Percentiles rank a stretch among this genome's conserved stretches.
phyloP scores from a whole-genome alignment of 2,888 invertebrate species.

The Sphaerophoria taeniata region DNA sequence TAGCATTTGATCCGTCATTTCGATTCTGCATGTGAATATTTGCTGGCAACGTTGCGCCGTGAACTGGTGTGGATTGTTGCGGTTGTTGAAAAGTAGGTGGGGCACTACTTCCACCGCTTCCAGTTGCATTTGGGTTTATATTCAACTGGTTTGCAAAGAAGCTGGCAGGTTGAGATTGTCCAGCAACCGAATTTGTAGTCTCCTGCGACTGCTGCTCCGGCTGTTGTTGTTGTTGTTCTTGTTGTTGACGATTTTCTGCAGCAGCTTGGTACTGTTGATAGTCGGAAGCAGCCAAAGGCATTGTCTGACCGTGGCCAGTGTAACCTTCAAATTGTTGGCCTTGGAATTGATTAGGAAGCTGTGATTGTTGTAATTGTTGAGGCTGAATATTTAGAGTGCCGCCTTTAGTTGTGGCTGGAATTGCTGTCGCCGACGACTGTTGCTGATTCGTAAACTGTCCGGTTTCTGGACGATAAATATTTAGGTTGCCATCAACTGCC shows the following conservation, averaged over 20 bases:
- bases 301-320: constrained; percentile 61
- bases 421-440: constrained; percentile 14
- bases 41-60: constrained; percentile 78
- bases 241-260: background rate
- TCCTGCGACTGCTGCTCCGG: constrained; percentile 52
- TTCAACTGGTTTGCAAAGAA: constrained; percentile 58
- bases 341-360: constrained; percentile 75
- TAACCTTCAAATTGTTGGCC: constrained; percentile 53
- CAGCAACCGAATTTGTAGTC: constrained; percentile 53
- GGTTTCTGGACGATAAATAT: constrained; percentile 75
- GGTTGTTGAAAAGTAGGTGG: constrained; percentile 80
- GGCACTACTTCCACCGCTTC: constrained; percentile 80
- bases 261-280: constrained; percentile 82
- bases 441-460: constrained; percentile 51
- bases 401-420: constrained; percentile 77
- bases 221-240: too few species aligned
- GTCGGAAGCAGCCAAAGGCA: constrained; percentile 67
- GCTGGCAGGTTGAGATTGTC: constrained; percentile 68
- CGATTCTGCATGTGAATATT: constrained; percentile 78
- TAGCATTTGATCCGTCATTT: constrained; percentile 70
- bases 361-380: constrained; percentile 77
- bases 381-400: constrained; percentile 76
- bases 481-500: constrained; percentile 80
- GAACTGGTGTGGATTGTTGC: constrained; percentile 76
- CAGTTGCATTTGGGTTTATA: constrained; percentile 58